Evolutionary conservation across 1,140 invertebrate species (phyloP).

Genomic region (Gerris buenoi): DNA sequence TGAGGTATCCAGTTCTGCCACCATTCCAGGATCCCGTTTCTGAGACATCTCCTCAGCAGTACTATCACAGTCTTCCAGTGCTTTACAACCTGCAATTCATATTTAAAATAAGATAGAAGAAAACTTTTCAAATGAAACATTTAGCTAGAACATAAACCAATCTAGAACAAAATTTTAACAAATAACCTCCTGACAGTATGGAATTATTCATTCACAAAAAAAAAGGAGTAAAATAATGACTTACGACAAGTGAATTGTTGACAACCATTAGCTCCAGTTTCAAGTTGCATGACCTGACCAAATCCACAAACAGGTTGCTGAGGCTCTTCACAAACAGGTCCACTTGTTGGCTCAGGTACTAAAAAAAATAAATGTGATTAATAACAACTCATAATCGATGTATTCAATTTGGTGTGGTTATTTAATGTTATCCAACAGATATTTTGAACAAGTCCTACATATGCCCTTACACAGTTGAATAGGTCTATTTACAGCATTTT

Average conservation of each 20-base stretch:
- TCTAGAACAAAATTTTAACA: not conserved
- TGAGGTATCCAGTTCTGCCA: constrained; percentile 35
- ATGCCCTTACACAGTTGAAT: too few relatives aligned
- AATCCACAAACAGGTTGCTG: constrained; percentile 46
- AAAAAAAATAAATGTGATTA: not conserved
- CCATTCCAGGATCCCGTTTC: constrained; percentile 40
- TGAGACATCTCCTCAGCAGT: constrained; percentile 29
- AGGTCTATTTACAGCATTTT: too few relatives aligned
- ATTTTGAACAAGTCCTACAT: too few relatives aligned
- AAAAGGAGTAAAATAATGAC: constrained; percentile 17
- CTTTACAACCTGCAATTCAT: constrained; percentile 48
- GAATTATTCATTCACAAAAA: not conserved
- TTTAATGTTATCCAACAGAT: too few relatives aligned
- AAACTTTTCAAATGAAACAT: not conserved
- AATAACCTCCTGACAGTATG: not conserved
- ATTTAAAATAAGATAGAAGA: too few relatives aligned
- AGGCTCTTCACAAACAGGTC: not conserved
- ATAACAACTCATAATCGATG: too few relatives aligned
- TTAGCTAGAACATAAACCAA: not conserved
- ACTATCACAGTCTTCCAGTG: constrained; percentile 45
- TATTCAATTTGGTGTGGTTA: too few relatives aligned
- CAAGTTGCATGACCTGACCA: constrained; percentile 49
- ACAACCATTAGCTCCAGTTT: constrained; percentile 41
- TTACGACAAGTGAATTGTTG: constrained; percentile 52
- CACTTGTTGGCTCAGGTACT: not conserved